Evolutionary conservation across 1,140 invertebrate species (phyloP).

Genomic region (Apis florea): DNA sequence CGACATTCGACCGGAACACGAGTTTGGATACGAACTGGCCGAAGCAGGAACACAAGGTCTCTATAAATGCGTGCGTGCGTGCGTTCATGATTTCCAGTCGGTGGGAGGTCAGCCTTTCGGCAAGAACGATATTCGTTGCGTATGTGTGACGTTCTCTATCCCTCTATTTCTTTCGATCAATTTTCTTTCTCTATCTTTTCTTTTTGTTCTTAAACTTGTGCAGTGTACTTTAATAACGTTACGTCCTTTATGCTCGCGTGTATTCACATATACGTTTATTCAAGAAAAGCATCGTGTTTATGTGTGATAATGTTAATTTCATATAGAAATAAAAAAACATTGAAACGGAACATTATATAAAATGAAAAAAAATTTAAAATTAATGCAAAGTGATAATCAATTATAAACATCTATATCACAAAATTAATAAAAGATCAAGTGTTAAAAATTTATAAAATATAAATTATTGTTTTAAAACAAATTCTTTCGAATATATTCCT

Average conservation of each 20-base stretch:
- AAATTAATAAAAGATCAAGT: background rate
- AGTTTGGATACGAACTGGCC: background rate
- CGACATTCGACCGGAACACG: background rate
- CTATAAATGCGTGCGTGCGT: constrained; percentile 58
- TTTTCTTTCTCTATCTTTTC: constrained; percentile 15
- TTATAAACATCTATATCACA: too few species aligned
- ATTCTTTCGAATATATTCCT: background rate
- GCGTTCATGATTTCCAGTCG: constrained; percentile 55
- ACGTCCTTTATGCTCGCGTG: background rate
- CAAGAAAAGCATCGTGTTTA: too few species aligned
- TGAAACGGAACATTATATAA: background rate
- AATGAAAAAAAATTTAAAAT: background rate
- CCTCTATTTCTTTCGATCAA: background rate
- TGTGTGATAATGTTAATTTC: too few species aligned
- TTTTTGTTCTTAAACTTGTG: constrained; percentile 11
- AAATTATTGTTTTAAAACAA: background rate
- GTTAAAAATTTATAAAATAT: background rate
- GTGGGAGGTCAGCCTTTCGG: constrained; percentile 58
- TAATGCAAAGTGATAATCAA: background rate
- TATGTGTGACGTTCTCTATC: constrained; percentile 12
- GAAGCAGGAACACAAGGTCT: constrained; percentile 16
- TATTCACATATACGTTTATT: background rate
- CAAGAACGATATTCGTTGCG: constrained; percentile 37
- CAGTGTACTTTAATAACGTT: background rate
- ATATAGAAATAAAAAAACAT: background rate